Evolutionary conservation across 2,888 invertebrate species (phyloP), one percentile per base, ranked within the genome.

Genomic region (Malacosoma neustria): DNA sequence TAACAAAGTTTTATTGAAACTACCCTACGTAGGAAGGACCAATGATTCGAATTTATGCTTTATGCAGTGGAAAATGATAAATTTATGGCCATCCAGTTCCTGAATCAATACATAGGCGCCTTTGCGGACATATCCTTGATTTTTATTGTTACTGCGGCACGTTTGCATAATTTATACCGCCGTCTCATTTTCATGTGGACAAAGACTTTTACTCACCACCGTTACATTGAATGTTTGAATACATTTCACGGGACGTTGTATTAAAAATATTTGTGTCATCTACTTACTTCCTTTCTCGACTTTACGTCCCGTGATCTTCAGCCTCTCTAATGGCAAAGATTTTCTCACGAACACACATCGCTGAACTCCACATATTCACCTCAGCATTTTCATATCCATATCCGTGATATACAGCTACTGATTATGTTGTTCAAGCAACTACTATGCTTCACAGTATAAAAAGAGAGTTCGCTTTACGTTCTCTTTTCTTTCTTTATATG

Each of bases 11-110:
- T 56, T 59, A 49, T 46, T 47, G 43, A 39, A 41, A 41, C 46
- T 48, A 60, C 73, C 66, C 57, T 51, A 42, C 36, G 37, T 52
- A 71, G 74, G 79, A 77, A 80, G 60, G 67, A 73, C 65, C 76
- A 79, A 72, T 81, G 82, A 82, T 76, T 75, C 77, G 81, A 77
- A 75, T 79, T 80, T 80, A 75, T 72, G 84, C 75, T 84, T 84
- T 81, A 84, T 84, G 81, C 81, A 77, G 74, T 73, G 84, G 84
- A 85, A 85, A 84, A 84, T 82, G 64, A 85, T 75, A 84, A 82
- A 84, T 85, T 82, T 82, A 84, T 77, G 71, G 55, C 50, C 60
- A 82, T 76, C 81, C 82, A 80, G 81, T 74, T 80, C 80, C 80
- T 72, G 65, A 57, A 55, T 48, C 65, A 55, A 72, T 69, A 68